Conservation (phyloP, 2,888 invertebrate genomes). For the Phorcus lineatus region DNA sequence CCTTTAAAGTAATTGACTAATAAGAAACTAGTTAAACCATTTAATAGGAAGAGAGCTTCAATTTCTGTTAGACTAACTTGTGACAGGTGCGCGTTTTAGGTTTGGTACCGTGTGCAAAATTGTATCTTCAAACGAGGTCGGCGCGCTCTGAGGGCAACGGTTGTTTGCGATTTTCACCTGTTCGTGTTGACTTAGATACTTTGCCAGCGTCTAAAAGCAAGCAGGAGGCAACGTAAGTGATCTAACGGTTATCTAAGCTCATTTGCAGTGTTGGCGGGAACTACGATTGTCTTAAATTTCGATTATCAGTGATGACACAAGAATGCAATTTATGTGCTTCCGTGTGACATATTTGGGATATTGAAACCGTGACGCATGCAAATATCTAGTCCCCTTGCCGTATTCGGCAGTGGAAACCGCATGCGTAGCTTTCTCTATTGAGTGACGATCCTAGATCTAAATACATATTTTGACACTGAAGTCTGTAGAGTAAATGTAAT, state of each 20-base stretch:
- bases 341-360: background rate
- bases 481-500: no score
- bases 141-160: background rate
- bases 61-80: no score
- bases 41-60: no score
- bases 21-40: no score
- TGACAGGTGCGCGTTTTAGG: no score
- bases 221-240: background rate
- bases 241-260: background rate
- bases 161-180: background rate
- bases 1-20: no score
- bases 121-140: background rate
- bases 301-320: background rate
- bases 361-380: background rate
- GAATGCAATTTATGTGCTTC: background rate
- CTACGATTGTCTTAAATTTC: background rate
- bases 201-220: background rate
- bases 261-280: background rate
- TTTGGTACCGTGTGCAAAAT: constrained; percentile 2
- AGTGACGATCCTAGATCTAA: no score
- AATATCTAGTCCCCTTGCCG: background rate
- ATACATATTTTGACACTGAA: no score
- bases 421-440: no score
- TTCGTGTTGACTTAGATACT: background rate
- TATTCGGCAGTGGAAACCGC: no score